Conservation (phyloP, 2,888 invertebrate species). For the Bugula neritina region DNA sequence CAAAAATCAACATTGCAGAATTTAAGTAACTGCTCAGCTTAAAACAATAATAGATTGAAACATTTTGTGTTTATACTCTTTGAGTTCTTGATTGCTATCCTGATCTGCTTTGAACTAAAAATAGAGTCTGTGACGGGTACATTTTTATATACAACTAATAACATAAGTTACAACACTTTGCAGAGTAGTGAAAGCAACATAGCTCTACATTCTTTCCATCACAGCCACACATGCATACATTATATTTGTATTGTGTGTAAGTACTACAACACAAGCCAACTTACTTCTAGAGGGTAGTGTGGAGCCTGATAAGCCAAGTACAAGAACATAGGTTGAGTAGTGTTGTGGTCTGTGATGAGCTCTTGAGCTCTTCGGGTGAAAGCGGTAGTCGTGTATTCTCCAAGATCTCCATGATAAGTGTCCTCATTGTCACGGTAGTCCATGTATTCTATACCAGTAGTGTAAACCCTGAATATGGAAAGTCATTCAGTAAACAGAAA, state of each 20-base stretch:
- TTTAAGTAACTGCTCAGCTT: no score
- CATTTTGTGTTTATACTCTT: no score
- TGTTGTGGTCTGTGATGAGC: background rate
- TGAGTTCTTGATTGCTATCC: no score
- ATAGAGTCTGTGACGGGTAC: no score
- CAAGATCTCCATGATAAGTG: background rate
- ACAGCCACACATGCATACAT: background rate
- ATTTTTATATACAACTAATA: background rate
- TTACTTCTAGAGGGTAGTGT: background rate
- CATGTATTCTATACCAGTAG: no score
- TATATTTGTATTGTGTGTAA: background rate
- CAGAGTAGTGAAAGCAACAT: no score
- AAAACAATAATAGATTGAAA: no score
- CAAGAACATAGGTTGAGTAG: constrained; percentile 1
- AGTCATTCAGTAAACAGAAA: no score
- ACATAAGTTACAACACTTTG: background rate
- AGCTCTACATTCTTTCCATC: no score
- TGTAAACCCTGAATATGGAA: no score
- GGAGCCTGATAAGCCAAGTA: constrained; percentile 15
- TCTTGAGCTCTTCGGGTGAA: constrained; percentile 19
- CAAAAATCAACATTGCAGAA: no score
- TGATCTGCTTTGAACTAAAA: no score
- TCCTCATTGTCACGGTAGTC: constrained; percentile 14
- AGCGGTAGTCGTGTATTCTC: background rate
- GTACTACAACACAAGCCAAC: background rate